Percentiles rank a stretch among this genome's conserved stretches.
Evolutionary conservation across 2,888 invertebrate genomes (phyloP).

Genomic region (Cryptocheilus praepositus): DNA sequence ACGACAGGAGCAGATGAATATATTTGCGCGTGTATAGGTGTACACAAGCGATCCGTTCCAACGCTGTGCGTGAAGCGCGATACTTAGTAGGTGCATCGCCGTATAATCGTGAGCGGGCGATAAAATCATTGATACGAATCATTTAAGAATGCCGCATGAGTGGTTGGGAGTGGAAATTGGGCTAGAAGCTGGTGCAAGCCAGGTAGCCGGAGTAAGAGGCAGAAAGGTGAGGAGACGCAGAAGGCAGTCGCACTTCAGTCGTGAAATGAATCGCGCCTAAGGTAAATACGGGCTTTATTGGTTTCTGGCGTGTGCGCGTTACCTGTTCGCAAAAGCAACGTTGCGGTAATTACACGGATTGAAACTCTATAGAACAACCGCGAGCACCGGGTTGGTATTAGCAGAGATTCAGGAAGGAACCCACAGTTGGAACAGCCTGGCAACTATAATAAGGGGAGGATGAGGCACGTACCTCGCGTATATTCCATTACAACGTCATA

Average conservation of each 20-base stretch:
- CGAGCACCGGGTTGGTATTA: conserved; percentile 34
- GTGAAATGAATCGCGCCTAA: conserved; percentile 31
- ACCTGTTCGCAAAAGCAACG: conserved; percentile 27
- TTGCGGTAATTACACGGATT: conserved; percentile 52
- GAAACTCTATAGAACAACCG: conserved; percentile 43
- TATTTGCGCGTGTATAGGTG: no score
- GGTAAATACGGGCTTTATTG: conserved; percentile 27
- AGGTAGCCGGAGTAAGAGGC: no score
- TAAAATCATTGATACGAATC: conserved; percentile 27
- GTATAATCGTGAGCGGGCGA: neutral
- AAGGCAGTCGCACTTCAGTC: conserved; percentile 8
- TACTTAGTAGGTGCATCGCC: no score
- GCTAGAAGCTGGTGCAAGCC: no score
- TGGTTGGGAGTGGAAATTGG: neutral
- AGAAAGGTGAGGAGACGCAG: no score
- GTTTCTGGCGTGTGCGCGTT: conserved; percentile 10
- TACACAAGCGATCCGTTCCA: no score
- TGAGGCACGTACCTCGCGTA: conserved; percentile 32
- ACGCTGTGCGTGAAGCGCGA: no score
- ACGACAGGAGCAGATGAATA: no score
- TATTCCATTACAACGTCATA: conserved; percentile 42
- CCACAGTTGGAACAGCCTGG: conserved; percentile 35
- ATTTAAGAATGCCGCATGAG: conserved; percentile 9
- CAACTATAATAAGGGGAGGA: conserved; percentile 43
- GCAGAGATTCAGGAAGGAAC: conserved; percentile 39